Conservation (phyloP, 2,797 vertebrate genomes). For the Otolemur crassicaudatus region DNA sequence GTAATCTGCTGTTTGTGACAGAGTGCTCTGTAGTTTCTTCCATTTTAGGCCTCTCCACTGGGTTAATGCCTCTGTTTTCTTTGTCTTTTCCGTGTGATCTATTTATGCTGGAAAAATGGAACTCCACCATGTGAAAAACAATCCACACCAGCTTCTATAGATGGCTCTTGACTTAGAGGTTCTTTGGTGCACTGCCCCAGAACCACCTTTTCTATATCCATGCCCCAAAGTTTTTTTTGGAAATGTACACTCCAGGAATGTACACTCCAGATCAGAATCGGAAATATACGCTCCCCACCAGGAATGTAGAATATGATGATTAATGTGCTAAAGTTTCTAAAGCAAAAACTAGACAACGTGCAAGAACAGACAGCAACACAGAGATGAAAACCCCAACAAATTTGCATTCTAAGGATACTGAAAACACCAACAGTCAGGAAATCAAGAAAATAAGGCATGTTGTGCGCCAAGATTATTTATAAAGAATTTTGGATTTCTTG, state of each 20-base stretch:
- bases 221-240: conserved; percentile 86
- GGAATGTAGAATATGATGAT: not conserved
- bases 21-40: no score
- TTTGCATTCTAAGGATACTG: not conserved
- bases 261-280: no score
- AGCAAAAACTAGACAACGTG: not conserved
- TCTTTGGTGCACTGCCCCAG: conserved; percentile 86
- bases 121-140: conserved; percentile 90
- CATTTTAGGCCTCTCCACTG: no score
- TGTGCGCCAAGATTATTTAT: not conserved
- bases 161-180: conserved; percentile 86
- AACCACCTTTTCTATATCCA: conserved; percentile 89
- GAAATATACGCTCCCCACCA: not conserved
- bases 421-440: not conserved
- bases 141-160: conserved; percentile 87
- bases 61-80: no score
- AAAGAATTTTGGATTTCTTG: not conserved
- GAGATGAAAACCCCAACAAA: not conserved
- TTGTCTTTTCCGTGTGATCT: no score
- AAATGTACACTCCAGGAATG: no score
- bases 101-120: conserved; percentile 93
- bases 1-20: no score
- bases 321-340: not conserved
- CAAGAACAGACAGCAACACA: not conserved
- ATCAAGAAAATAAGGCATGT: not conserved